These are phyloP conservation scores for Malthinus seriepunctatus DNA, from an alignment of 2,888 invertebrate genomes.

Conservation along the genomic window DNA sequence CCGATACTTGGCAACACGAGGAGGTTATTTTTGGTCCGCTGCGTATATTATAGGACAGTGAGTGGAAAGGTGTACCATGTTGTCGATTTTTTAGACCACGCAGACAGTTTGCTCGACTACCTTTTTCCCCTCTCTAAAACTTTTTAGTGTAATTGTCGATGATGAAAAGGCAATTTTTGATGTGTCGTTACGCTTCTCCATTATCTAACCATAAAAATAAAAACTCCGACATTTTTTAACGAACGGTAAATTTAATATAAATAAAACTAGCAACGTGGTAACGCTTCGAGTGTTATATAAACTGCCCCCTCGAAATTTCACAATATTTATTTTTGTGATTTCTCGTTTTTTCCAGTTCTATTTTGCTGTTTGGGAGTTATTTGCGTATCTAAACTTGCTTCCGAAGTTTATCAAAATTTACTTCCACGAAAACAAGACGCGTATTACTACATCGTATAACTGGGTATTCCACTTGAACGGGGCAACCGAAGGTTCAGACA, in stretches of 20 bases:
- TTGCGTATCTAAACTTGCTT: no score
- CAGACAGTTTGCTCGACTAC: conserved; percentile 21
- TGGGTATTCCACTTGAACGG: conserved; percentile 48
- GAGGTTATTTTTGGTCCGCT: conserved; percentile 32
- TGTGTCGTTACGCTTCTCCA: conserved; percentile 4
- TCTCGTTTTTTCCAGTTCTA: not conserved
- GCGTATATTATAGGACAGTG: conserved; percentile 45
- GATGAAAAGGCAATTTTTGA: conserved; percentile 16
- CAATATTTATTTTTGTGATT: not conserved
- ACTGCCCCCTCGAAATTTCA: not conserved
- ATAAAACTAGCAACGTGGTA: not conserved
- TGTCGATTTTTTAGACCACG: conserved; percentile 23
- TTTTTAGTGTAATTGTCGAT: conserved; percentile 14
- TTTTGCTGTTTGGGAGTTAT: no score
- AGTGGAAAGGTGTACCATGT: conserved; percentile 39
- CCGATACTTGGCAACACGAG: conserved; percentile 36
- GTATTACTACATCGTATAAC: conserved; percentile 51
- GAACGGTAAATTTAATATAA: not conserved
- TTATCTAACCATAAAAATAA: not conserved
- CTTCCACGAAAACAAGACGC: conserved; percentile 49
- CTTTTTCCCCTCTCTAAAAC: not conserved
- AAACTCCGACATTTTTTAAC: not conserved
- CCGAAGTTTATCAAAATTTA: conserved; percentile 23
- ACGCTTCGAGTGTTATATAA: not conserved
- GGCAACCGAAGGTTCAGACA: conserved; percentile 35